Evolutionary conservation across 2,113 vertebrate genomes (phyloP).

Genomic region (Myotis brandtii): DNA sequence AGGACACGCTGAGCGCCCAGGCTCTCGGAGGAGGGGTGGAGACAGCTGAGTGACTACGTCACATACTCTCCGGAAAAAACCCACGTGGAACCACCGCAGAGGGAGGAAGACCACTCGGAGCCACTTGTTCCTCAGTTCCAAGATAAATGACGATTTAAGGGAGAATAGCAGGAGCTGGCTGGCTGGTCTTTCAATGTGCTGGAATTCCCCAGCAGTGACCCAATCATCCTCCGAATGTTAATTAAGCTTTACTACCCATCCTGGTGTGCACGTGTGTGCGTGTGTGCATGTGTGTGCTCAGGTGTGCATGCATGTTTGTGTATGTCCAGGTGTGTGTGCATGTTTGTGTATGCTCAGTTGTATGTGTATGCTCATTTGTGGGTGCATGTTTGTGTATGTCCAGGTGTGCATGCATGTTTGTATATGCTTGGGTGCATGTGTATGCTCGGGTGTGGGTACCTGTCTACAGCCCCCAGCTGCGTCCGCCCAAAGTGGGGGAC

Average conservation of each 20-base stretch:
- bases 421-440: fast-evolving
- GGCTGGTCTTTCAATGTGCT: fast-evolving
- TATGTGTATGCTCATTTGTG: no score
- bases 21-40: constrained; percentile 32
- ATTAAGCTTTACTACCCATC: background rate
- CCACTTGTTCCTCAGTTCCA: background rate
- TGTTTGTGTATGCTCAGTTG: no score
- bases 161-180: background rate
- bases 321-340: background rate
- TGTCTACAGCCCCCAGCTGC: background rate
- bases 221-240: background rate
- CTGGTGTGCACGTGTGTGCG: fast-evolving
- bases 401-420: background rate
- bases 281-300: no score
- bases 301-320: background rate
- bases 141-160: background rate
- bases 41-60: constrained; percentile 41
- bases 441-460: no score
- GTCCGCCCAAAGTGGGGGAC: constrained; percentile 52
- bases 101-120: constrained; percentile 14
- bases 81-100: background rate
- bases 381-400: background rate
- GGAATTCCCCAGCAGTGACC: background rate
- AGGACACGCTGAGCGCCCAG: constrained; percentile 41
- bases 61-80: constrained; percentile 64